These are phyloP conservation scores for Megaceryle torquata DNA, from an alignment of 2,113 vertebrate genomes.

Conservation along the genomic window DNA sequence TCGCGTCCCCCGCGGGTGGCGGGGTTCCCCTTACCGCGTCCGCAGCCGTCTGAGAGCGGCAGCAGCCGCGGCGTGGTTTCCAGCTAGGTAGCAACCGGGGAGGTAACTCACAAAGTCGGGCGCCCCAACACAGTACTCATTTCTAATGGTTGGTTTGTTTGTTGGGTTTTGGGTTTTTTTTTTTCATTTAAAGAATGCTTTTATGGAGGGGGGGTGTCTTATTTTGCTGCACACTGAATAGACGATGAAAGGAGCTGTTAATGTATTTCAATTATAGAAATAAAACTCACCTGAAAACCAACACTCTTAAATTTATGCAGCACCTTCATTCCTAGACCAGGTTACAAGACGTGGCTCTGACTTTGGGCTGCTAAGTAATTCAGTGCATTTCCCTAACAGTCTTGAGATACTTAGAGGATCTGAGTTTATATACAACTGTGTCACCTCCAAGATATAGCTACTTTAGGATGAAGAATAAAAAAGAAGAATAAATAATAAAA, in stretches of 20 bases:
- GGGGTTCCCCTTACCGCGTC: neutral
- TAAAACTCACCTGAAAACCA: neutral
- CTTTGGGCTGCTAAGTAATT: fast-evolving
- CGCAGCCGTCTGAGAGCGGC: no score
- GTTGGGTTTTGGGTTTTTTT: no score
- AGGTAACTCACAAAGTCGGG: neutral
- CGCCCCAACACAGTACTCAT: fast-evolving
- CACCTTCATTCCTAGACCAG: neutral
- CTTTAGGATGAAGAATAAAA: no score
- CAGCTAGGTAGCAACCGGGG: no score
- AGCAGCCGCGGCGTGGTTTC: fast-evolving
- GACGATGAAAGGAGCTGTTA: neutral
- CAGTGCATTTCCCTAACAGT: neutral
- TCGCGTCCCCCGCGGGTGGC: neutral
- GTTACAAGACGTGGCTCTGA: fast-evolving
- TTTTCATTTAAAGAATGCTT: no score
- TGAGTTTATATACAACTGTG: fast-evolving
- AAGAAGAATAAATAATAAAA: no score
- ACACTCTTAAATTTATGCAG: fast-evolving
- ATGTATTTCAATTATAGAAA: neutral
- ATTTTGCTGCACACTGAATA: neutral
- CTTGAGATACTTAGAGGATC: neutral
- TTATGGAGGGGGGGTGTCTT: no score
- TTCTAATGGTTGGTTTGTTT: neutral
- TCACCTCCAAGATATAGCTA: neutral